Evolutionary conservation across 2,797 vertebrate species (phyloP).

Genomic region (Aldrovandia affinis): DNA sequence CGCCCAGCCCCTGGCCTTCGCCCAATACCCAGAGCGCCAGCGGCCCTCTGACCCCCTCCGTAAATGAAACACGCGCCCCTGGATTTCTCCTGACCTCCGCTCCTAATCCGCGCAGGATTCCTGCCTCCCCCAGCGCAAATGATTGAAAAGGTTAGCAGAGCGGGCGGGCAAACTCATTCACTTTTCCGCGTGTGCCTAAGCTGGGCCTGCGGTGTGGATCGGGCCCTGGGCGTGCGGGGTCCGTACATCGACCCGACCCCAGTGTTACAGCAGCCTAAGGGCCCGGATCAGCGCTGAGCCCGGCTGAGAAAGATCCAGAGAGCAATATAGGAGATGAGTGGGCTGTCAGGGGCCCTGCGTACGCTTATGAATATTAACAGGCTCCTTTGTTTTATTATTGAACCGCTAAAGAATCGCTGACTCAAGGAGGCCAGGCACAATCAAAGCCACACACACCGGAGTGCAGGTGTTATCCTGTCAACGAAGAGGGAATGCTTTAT

Average conservation of each 20-base stretch:
- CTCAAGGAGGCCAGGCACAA: neutral
- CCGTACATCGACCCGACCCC: neutral
- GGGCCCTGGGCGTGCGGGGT: neutral
- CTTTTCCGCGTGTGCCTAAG: neutral
- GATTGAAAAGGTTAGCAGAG: neutral
- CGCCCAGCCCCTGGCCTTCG: neutral
- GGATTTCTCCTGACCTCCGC: neutral
- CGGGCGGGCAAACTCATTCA: neutral
- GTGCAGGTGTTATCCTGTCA: neutral
- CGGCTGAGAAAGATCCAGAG: neutral
- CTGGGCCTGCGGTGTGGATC: neutral
- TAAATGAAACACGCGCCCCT: neutral
- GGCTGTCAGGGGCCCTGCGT: neutral
- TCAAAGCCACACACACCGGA: neutral
- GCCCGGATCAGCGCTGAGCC: neutral
- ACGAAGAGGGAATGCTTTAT: neutral
- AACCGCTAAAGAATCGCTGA: neutral
- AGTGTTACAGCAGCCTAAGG: neutral
- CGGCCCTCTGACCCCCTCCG: neutral
- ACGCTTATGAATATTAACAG: slow-evolving; percentile 5
- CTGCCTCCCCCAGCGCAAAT: neutral
- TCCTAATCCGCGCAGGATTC: neutral
- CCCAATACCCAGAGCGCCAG: neutral
- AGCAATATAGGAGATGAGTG: neutral
- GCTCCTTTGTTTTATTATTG: neutral